These are phyloP conservation scores for Calonectris borealis DNA, from an alignment of 2,113 vertebrate species.

Conservation along the genomic window DNA sequence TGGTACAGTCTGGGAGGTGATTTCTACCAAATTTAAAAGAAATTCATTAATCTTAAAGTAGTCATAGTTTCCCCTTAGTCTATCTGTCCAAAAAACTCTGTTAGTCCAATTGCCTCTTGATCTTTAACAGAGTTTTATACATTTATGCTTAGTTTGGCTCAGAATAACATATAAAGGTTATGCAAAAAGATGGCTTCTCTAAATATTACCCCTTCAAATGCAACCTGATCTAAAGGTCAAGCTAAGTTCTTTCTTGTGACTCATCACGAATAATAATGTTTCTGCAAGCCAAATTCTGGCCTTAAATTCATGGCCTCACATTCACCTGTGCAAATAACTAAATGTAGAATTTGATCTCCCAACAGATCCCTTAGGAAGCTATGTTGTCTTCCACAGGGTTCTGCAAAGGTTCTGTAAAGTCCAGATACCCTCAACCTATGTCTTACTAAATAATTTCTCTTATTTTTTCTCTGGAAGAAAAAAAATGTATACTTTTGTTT, in stretches of 20 bases:
- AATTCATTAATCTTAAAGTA: neutral
- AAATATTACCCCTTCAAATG: neutral
- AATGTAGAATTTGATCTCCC: neutral
- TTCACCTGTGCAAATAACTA: conserved; percentile 31
- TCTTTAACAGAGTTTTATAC: neutral
- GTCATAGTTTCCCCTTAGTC: neutral
- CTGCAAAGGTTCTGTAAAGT: neutral
- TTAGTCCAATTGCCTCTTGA: neutral
- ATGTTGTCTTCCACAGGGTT: neutral
- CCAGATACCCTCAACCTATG: neutral
- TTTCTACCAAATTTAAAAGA: neutral
- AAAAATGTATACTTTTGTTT: neutral
- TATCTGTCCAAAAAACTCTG: neutral
- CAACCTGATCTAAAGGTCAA: conserved; percentile 4
- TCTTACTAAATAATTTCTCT: neutral
- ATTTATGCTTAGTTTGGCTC: neutral
- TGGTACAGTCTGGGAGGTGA: neutral
- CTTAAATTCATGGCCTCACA: neutral
- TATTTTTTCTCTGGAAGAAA: neutral
- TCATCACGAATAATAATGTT: conserved; percentile 4
- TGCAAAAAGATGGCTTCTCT: neutral
- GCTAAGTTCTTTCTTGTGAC: neutral
- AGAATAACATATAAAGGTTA: neutral
- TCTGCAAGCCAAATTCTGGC: neutral
- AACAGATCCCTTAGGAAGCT: neutral